Conservation (phyloP, 2,888 invertebrate genomes). For the Oasisia sp. region DNA sequence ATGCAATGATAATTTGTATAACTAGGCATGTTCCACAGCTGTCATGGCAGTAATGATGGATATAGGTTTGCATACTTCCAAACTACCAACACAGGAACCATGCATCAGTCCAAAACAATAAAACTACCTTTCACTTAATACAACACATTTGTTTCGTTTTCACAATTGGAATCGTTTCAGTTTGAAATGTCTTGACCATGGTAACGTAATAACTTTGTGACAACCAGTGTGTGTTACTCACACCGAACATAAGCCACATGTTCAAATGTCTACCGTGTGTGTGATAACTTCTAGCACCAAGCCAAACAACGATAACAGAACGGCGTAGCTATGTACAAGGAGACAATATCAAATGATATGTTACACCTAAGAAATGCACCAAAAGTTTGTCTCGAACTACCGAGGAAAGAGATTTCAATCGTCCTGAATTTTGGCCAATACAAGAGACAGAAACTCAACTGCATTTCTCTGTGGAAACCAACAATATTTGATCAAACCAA, state of each 20-base stretch:
- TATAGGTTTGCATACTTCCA: not conserved
- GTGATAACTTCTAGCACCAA: not conserved
- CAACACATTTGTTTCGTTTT: not conserved
- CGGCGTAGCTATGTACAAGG: not conserved
- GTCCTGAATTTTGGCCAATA: not conserved
- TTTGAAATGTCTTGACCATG: not conserved
- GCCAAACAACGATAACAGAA: not conserved
- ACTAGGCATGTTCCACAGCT: not conserved
- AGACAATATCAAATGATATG: not conserved
- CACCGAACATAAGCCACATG: not conserved
- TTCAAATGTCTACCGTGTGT: not conserved
- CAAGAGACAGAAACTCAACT: not conserved
- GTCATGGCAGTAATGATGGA: not conserved
- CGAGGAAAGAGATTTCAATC: not conserved
- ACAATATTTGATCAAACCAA: not conserved
- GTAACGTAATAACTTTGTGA: not conserved
- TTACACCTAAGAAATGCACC: not conserved
- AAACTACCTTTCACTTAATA: not conserved
- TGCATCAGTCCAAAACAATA: too few species aligned
- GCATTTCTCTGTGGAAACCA: not conserved
- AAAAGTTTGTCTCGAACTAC: not conserved
- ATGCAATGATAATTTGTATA: not conserved
- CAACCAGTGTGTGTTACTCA: not conserved
- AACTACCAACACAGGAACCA: too few species aligned
- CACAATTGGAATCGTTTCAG: not conserved